Evolutionary conservation across 2,888 invertebrate genomes (phyloP).

Genomic region (Macaria notata): DNA sequence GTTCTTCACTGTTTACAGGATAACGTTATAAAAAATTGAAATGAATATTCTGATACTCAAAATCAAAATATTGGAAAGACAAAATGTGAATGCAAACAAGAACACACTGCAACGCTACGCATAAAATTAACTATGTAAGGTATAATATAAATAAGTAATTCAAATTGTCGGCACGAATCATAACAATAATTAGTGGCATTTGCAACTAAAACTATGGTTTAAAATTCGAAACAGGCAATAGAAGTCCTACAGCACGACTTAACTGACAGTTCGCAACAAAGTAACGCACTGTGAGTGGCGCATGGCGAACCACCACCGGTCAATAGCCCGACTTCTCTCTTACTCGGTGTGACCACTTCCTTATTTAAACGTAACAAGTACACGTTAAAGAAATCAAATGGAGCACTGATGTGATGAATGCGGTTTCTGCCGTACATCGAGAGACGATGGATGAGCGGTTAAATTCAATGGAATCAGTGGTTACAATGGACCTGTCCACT

Average conservation of each 20-base stretch:
- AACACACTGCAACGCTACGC: too few relatives aligned
- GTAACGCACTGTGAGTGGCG: conserved; percentile 14
- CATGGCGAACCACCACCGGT: conserved; percentile 20
- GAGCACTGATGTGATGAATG: conserved; percentile 32
- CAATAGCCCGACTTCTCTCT: conserved; percentile 22
- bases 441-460: not conserved
- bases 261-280: conserved; percentile 17
- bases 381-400: conserved; percentile 37
- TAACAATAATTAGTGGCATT: not conserved
- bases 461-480: not conserved
- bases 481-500: too few relatives aligned
- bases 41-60: too few relatives aligned
- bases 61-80: too few relatives aligned
- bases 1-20: too few relatives aligned
- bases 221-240: conserved; percentile 27
- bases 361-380: conserved; percentile 32
- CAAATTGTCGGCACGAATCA: too few relatives aligned
- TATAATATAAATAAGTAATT: too few relatives aligned
- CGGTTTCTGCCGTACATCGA: conserved; percentile 10
- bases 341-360: conserved; percentile 29
- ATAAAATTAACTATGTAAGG: too few relatives aligned
- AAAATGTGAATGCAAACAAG: too few relatives aligned
- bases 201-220: conserved; percentile 5
- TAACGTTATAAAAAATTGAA: too few relatives aligned
- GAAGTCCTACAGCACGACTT: conserved; percentile 5